A percentile compares a stretch with the other conserved stretches of the same genome.
phyloP scores from a whole-genome alignment of 1,140 invertebrate species.

The Neodiprion virginianus region DNA sequence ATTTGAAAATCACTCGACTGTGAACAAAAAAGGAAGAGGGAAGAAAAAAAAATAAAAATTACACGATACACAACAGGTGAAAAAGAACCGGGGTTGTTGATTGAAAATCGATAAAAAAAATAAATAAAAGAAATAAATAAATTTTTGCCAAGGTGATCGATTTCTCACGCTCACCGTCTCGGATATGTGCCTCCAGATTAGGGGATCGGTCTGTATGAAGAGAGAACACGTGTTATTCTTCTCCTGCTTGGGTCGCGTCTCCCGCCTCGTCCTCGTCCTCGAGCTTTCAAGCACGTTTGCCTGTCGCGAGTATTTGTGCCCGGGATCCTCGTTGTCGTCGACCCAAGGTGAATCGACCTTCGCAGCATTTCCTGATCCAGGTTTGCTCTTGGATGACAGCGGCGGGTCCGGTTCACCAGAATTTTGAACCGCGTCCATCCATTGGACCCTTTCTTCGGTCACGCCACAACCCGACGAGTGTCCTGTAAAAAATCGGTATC shows the following conservation, averaged over 20 bases:
- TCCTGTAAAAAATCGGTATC: slow-evolving; percentile 60
- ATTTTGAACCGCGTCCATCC: slow-evolving; percentile 93
- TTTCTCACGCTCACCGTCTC: slow-evolving; percentile 61
- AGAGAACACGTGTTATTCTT: slow-evolving; percentile 87
- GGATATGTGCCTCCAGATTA: slow-evolving; percentile 92
- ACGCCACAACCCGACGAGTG: slow-evolving; percentile 86
- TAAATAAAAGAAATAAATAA: too few relatives aligned
- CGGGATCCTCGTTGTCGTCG: slow-evolving; percentile 53
- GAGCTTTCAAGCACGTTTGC: slow-evolving; percentile 66
- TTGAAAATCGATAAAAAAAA: too few relatives aligned
- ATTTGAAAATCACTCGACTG: neutral
- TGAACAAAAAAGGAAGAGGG: slow-evolving; percentile 12
- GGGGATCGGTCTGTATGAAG: slow-evolving; percentile 97
- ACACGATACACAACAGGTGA: slow-evolving; percentile 17
- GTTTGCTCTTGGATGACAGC: slow-evolving; percentile 53
- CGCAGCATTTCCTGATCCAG: slow-evolving; percentile 20
- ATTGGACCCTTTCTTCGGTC: slow-evolving; percentile 83
- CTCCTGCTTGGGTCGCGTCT: slow-evolving; percentile 69
- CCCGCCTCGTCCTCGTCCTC: slow-evolving; percentile 59
- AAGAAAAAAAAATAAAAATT: slow-evolving; percentile 23
- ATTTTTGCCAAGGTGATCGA: slow-evolving; percentile 17
- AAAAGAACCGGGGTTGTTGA: slow-evolving; percentile 16
- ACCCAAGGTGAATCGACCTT: slow-evolving; percentile 44
- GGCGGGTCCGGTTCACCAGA: slow-evolving; percentile 74
- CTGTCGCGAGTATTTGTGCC: slow-evolving; percentile 71